Base-by-base conservation (phyloP, 1,140 invertebrate species). In the Gryon sp. region DNA sequence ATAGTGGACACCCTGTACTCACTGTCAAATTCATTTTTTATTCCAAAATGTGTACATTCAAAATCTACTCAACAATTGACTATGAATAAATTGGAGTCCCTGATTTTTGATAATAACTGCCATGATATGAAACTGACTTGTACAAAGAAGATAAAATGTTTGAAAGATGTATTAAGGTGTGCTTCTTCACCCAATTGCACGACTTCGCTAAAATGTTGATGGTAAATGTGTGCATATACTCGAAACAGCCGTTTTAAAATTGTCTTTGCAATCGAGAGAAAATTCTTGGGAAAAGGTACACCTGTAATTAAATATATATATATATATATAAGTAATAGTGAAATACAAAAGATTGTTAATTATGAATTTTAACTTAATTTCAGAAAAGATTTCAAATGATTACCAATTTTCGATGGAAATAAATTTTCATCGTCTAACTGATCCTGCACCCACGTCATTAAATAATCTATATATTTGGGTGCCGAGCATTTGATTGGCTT, bases 381-480 rank as follows among this genome's bases (percentile, higher is more conserved):
- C 26, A 59, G 28, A 30, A 50, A 5, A 15, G 38, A 43, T 65
- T 41, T 16, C 65, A 15, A 75, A 38, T 3, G 76, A 50, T 87
- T 90, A 96, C 96, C 98, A 87, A 99, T 99, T 93, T 99, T 99
- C 1, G 98, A 99, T 32, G 99, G 99, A 87, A 99, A 99, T 9
- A 99, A 89, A 22, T 95, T 96, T 89, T 99, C 99, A 86, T 99
- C 98, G 85, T 99, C 99, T 48, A 99, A 90, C 83, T 99, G 98
- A 90, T 99, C 98, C 90, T 99, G 98, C 26, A 99, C 98, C 98
- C 98, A 99, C 6, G 98, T 99, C 98, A 99, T 99, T 55, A 99
- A 90, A 90, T 98, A 99, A 89, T 99, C 98, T 82, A 99, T 99
- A 85, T 99, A 99, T 87, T 99, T 98, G 12, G 98, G 98, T 41